These are phyloP conservation scores for Caenorhabditis macrosperma DNA, from an alignment of 2,888 invertebrate genomes.

Conservation along the genomic window DNA sequence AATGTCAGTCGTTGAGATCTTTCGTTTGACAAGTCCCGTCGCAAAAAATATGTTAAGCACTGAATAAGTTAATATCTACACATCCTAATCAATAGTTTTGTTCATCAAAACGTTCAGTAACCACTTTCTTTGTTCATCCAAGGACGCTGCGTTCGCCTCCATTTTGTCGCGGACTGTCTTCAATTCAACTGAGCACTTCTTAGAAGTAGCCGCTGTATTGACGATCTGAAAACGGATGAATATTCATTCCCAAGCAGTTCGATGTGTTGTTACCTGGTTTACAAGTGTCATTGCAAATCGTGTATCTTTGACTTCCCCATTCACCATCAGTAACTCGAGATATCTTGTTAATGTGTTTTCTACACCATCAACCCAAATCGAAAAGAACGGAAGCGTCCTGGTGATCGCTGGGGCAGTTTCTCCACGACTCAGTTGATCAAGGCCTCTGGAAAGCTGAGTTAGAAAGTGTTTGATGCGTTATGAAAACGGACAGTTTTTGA, in stretches of 20 bases:
- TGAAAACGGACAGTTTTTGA: slow-evolving; percentile 21
- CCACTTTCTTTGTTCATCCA: slow-evolving; percentile 19
- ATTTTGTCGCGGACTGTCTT: slow-evolving; percentile 16
- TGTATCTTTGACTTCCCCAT: slow-evolving; percentile 2
- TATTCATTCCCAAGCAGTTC: too few relatives aligned
- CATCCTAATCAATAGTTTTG: slow-evolving; percentile 22
- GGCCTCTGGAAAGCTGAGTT: slow-evolving; percentile 45
- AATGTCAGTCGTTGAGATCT: slow-evolving; percentile 19
- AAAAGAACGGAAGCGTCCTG: slow-evolving; percentile 39
- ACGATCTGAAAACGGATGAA: slow-evolving; percentile 38
- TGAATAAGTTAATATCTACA: not conserved
- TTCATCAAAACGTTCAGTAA: slow-evolving; percentile 14
- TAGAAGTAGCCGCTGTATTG: slow-evolving; percentile 39
- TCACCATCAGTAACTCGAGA: not conserved
- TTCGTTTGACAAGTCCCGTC: not conserved
- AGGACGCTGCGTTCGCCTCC: slow-evolving; percentile 1
- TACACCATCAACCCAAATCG: slow-evolving; percentile 40
- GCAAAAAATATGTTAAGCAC: not conserved
- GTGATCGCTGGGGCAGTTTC: slow-evolving; percentile 30
- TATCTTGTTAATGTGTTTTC: slow-evolving; percentile 25
- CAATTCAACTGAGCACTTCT: slow-evolving; percentile 38
- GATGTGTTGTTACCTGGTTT: slow-evolving; percentile 9
- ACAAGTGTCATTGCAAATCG: slow-evolving; percentile 5
- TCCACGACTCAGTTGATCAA: slow-evolving; percentile 28
- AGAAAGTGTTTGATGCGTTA: too few relatives aligned